A percentile compares a stretch with the other conserved stretches of the same genome.
Evolutionary conservation across 2,888 invertebrate genomes (phyloP).

Genomic region (Metopia argyrocephala): DNA sequence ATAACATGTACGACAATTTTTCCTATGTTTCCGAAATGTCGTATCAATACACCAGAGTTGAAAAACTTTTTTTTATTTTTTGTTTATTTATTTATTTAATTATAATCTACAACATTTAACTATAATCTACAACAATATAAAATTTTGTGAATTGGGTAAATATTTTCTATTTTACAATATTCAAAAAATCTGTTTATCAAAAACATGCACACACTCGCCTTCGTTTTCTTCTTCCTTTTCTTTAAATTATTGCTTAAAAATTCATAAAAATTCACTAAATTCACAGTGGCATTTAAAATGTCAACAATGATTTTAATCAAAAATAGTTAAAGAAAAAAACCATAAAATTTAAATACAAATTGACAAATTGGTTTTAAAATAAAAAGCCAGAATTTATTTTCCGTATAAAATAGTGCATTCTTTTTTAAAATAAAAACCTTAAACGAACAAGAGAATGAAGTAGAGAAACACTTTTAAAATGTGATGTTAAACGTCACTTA

Average conservation of each 20-base stretch:
- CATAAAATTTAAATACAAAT: slow-evolving; percentile 46
- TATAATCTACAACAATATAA: too few species aligned
- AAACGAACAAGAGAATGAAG: background rate
- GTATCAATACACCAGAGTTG: too few species aligned
- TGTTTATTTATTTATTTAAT: too few species aligned
- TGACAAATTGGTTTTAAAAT: slow-evolving; percentile 74
- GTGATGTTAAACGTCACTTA: slow-evolving; percentile 44
- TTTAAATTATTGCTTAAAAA: background rate
- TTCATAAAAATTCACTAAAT: background rate
- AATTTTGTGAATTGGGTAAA: too few species aligned
- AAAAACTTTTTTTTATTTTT: too few species aligned
- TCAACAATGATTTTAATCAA: slow-evolving; percentile 53
- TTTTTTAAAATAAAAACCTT: background rate
- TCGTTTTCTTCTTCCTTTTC: too few species aligned
- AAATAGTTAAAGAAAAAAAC: background rate
- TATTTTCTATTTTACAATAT: too few species aligned
- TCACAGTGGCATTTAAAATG: slow-evolving; percentile 43
- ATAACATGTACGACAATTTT: too few species aligned
- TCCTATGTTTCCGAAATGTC: too few species aligned
- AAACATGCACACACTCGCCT: too few species aligned
- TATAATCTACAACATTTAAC: too few species aligned
- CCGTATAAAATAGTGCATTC: slow-evolving; percentile 58
- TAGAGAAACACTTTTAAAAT: slow-evolving; percentile 21
- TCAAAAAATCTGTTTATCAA: too few species aligned
- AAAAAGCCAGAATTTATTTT: slow-evolving; percentile 69